These are phyloP conservation scores for Pithys albifrons DNA, from an alignment of 2,113 vertebrate genomes.

Conservation along the genomic window DNA sequence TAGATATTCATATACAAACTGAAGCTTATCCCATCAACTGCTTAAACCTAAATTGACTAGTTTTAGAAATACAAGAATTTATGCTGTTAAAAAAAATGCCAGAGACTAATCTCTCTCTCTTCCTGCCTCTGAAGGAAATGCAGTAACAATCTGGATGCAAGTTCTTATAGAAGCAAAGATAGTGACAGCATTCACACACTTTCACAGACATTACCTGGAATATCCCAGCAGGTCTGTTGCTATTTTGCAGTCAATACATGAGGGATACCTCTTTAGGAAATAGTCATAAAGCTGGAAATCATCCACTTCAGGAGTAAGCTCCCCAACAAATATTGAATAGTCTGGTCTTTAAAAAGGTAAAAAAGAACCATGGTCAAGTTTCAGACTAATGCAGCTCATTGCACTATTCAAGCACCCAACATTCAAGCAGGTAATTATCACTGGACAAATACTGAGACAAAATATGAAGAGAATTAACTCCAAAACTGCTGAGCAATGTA, in stretches of 20 bases:
- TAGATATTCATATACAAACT: not conserved
- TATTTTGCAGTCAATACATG: slow-evolving; percentile 91
- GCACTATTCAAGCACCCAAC: not conserved
- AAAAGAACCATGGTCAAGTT: not conserved
- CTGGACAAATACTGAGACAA: not conserved
- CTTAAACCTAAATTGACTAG: not conserved
- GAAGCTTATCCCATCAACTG: not conserved
- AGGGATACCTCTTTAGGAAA: slow-evolving; percentile 87
- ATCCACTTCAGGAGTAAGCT: slow-evolving; percentile 88
- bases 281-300: slow-evolving; percentile 90
- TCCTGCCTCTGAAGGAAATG: not conserved
- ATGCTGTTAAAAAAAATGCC: not conserved
- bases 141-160: not conserved
- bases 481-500: not conserved
- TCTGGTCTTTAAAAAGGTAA: slow-evolving; percentile 76
- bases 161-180: not conserved
- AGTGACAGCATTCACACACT: not conserved
- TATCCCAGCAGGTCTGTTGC: slow-evolving; percentile 89
- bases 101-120: not conserved
- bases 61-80: not conserved
- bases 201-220: slow-evolving; percentile 80
- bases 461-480: not conserved
- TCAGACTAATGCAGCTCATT: not conserved
- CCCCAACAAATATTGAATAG: slow-evolving; percentile 91
- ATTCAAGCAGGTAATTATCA: not conserved